Percentiles rank a stretch among this genome's conserved stretches.
Conservation (phyloP, 2,797 vertebrate species). For the Neoniphon sammara region DNA sequence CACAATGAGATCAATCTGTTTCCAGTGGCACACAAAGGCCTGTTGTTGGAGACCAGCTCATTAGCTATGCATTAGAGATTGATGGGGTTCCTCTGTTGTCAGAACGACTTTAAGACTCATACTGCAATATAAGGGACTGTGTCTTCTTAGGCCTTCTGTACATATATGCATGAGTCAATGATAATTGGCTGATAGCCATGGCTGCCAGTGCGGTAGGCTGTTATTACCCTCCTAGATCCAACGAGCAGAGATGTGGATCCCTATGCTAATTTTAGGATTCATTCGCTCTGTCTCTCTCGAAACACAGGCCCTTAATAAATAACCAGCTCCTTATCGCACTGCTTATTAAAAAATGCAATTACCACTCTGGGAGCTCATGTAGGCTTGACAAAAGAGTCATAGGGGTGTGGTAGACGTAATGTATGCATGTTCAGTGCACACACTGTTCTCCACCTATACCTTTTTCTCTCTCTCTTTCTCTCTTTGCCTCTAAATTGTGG, state of each 20-base stretch:
- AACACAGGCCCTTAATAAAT: conserved; percentile 47
- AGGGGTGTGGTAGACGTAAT: conserved; percentile 13
- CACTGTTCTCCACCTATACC: neutral
- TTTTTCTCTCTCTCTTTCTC: conserved; percentile 1
- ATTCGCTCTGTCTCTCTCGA: conserved; percentile 28
- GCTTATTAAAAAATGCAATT: conserved; percentile 46
- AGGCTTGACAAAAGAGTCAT: conserved; percentile 20
- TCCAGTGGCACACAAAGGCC: conserved; percentile 54
- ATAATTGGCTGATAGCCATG: conserved; percentile 44
- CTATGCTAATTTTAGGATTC: conserved; percentile 30
- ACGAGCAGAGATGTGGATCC: conserved; percentile 31
- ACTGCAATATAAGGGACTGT: conserved; percentile 21
- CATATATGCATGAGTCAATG: conserved; percentile 26
- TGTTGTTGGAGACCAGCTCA: conserved; percentile 56
- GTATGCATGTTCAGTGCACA: conserved; percentile 16
- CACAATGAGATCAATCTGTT: conserved; percentile 73
- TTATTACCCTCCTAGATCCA: conserved; percentile 36
- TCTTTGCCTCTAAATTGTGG: no score
- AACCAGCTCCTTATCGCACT: conserved; percentile 39
- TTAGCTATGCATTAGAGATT: conserved; percentile 67
- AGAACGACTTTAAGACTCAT: conserved; percentile 51
- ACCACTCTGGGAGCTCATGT: conserved; percentile 10
- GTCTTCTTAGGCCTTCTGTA: neutral
- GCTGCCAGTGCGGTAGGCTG: conserved; percentile 22
- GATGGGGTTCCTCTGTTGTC: conserved; percentile 66